Evolutionary conservation across 2,797 vertebrate species (phyloP).

Genomic region (Sebastes nivosus): DNA sequence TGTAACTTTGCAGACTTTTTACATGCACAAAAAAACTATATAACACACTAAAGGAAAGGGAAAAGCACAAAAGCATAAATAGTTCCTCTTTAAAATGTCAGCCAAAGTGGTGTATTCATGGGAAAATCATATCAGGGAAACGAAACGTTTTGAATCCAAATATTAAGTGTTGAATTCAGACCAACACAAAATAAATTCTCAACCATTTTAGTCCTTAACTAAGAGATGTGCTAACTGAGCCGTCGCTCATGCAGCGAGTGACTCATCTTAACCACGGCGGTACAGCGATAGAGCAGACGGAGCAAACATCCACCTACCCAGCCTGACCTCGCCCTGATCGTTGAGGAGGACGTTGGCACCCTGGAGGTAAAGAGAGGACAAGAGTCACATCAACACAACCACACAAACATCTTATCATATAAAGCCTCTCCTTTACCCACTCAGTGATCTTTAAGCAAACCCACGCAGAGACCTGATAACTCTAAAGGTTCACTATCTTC

Average conservation of each 20-base stretch:
- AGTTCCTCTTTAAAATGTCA: neutral
- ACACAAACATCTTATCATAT: neutral
- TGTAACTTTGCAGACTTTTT: no score
- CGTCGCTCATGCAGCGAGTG: neutral
- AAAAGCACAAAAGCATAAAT: no score
- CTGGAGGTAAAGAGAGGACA: slow-evolving; percentile 66
- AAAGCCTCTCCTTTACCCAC: slow-evolving; percentile 1
- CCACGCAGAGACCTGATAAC: neutral
- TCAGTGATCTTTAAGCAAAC: slow-evolving; percentile 8
- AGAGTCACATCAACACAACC: slow-evolving; percentile 15
- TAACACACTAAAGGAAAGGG: no score
- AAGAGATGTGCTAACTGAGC: neutral
- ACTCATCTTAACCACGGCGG: slow-evolving; percentile 30
- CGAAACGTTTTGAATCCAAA: neutral
- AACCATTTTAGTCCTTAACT: neutral
- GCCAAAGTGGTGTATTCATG: neutral
- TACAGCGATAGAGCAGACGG: neutral
- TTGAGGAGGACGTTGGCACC: slow-evolving; percentile 95
- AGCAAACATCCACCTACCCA: slow-evolving; percentile 80
- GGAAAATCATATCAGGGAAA: neutral
- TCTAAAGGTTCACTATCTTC: neutral
- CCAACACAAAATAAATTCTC: no score
- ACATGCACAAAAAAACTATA: no score
- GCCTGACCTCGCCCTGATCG: slow-evolving; percentile 88
- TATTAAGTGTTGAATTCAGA: neutral